Evolutionary conservation across 2,888 invertebrate species (phyloP).

Genomic region (Hirudinaria manillensis): DNA sequence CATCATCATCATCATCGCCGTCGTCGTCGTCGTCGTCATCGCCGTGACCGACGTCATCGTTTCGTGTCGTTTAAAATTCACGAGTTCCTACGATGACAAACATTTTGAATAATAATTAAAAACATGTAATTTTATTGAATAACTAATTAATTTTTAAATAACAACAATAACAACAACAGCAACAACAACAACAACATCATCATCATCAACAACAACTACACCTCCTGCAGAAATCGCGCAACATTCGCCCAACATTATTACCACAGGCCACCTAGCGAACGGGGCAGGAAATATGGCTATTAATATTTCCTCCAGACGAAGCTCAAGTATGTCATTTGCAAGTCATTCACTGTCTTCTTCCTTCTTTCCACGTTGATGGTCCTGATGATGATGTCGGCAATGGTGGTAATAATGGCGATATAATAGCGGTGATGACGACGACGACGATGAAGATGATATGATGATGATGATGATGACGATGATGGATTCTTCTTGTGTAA

Average conservation of each 20-base stretch:
- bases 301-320: slow-evolving; percentile 6
- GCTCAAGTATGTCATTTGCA: slow-evolving; percentile 18
- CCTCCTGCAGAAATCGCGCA: neutral
- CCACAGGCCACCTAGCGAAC: slow-evolving; percentile 5
- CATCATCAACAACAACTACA: neutral
- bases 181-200: no score
- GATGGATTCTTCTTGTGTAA: neutral
- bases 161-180: no score
- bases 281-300: slow-evolving; percentile 11
- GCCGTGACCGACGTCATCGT: neutral
- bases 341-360: neutral
- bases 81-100: no score
- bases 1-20: neutral
- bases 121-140: no score
- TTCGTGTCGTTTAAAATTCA: no score
- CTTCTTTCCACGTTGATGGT: neutral
- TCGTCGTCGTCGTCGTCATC: neutral
- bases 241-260: neutral
- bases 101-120: no score
- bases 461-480: neutral
- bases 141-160: no score
- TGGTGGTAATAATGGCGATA: neutral
- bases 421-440: neutral
- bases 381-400: neutral
- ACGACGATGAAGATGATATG: no score